Conservation (phyloP, 2,888 invertebrate species). For the Hololepta plana region DNA sequence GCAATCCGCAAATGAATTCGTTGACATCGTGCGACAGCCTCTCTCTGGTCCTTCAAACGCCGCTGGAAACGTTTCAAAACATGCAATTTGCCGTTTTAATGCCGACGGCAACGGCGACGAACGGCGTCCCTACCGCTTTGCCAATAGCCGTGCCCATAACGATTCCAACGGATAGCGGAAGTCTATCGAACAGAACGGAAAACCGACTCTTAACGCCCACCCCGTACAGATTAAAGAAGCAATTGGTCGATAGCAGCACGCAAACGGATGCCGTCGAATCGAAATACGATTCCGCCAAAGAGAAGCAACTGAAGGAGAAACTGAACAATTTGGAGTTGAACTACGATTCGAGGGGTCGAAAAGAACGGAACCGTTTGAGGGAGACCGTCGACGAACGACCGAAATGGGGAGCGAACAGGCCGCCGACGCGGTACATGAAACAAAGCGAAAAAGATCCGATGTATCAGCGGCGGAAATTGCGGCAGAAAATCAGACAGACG, state of each 20-base stretch:
- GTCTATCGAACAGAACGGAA: slow-evolving; percentile 24
- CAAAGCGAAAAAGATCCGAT: slow-evolving; percentile 82
- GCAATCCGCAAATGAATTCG: slow-evolving; percentile 7
- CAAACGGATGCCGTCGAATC: slow-evolving; percentile 36
- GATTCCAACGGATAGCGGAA: no score
- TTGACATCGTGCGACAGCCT: slow-evolving; percentile 21
- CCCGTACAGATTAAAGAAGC: slow-evolving; percentile 27
- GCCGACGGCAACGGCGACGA: slow-evolving; percentile 25
- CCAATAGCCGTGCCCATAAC: slow-evolving; percentile 19
- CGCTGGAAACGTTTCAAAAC: slow-evolving; percentile 28
- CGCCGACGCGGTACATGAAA: slow-evolving; percentile 67
- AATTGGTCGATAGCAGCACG: slow-evolving; percentile 44
- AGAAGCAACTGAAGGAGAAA: slow-evolving; percentile 20
- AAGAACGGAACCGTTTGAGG: slow-evolving; percentile 34
- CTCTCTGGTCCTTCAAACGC: slow-evolving; percentile 25
- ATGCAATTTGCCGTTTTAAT: slow-evolving; percentile 42
- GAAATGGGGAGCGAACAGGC: slow-evolving; percentile 60
- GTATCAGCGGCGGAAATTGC: slow-evolving; percentile 51
- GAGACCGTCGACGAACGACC: slow-evolving; percentile 43
- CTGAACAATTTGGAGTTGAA: slow-evolving; percentile 31
- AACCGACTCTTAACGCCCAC: slow-evolving; percentile 39
- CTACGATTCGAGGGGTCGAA: slow-evolving; percentile 28
- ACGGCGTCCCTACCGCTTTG: slow-evolving; percentile 15
- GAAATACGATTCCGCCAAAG: slow-evolving; percentile 20
- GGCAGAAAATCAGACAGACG: slow-evolving; percentile 39